Evolutionary conservation across 2,113 vertebrate genomes (phyloP).

Genomic region (Hemiprocne comata): DNA sequence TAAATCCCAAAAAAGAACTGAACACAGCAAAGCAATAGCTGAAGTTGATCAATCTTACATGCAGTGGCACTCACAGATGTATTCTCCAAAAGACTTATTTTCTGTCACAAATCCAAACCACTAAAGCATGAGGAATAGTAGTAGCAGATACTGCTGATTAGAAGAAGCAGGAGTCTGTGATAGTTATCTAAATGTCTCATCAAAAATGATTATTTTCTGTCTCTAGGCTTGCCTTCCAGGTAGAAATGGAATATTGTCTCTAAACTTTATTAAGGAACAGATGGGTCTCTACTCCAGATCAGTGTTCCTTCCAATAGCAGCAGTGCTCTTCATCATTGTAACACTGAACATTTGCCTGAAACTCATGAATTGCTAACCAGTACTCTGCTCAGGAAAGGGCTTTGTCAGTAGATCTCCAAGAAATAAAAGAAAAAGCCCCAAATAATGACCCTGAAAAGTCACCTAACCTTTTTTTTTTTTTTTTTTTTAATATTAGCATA

Average conservation of each 20-base stretch:
- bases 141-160: not conserved
- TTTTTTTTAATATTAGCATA: not conserved
- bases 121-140: conserved; percentile 16
- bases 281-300: conserved; percentile 34
- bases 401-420: not conserved
- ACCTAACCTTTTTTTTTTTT: too few relatives aligned
- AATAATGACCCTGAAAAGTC: not conserved
- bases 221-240: conserved; percentile 50
- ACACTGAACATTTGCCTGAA: not conserved
- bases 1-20: conserved; percentile 9
- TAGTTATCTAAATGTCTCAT: conserved; percentile 57
- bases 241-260: conserved; percentile 52
- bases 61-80: conserved; percentile 26
- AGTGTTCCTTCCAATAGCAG: conserved; percentile 17
- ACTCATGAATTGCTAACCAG: not conserved
- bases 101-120: conserved; percentile 50
- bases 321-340: not conserved
- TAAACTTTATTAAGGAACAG: conserved; percentile 54
- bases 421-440: not conserved
- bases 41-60: conserved; percentile 47
- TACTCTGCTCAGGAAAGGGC: not conserved
- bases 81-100: conserved; percentile 41
- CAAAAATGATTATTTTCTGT: conserved; percentile 51
- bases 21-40: conserved; percentile 36
- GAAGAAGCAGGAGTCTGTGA: conserved; percentile 42